phyloP scores from a whole-genome alignment of 1,140 invertebrate species.

The Galleria mellonella region DNA sequence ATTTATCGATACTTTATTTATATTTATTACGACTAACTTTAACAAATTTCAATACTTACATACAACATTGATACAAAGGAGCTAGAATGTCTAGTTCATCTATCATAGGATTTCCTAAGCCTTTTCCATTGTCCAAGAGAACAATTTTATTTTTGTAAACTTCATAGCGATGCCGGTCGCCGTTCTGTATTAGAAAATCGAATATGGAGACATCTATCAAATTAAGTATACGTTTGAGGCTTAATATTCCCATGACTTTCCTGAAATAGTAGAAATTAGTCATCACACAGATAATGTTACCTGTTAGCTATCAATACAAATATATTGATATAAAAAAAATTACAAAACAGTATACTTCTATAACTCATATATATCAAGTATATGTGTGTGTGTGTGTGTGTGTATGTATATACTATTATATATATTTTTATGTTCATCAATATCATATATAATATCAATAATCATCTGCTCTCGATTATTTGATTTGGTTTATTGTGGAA shows the following conservation, averaged over 20 bases:
- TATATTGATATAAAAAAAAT: no score
- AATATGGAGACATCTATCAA: conserved; percentile 92
- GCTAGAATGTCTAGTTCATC: conserved; percentile 92
- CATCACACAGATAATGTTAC: background rate
- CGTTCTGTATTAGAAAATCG: conserved; percentile 96
- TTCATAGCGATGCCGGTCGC: conserved; percentile 95
- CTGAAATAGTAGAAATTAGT: conserved; percentile 43
- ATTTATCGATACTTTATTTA: no score
- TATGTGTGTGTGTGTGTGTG: no score
- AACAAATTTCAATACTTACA: conserved; percentile 77
- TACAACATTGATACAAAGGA: conserved; percentile 92
- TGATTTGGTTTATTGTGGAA: no score
- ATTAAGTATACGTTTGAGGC: conserved; percentile 83
- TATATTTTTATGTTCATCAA: no score
- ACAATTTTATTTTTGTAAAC: conserved; percentile 84
- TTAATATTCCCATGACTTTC: conserved; percentile 70
- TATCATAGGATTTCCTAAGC: conserved; percentile 88
- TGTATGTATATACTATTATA: no score
- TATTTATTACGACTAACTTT: no score
- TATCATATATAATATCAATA: no score
- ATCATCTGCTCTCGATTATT: no score
- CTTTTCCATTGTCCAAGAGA: conserved; percentile 96
- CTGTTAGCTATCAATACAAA: background rate
- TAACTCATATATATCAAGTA: no score
- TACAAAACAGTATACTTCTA: no score